phyloP scores from a whole-genome alignment of 1,140 invertebrate genomes.

The Bombyx mori region ASM3026992v2 NC_085124.1:8428501-8429000 shows the following conservation, averaged over 20 bases:
- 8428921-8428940: neutral
- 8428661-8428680: constrained; percentile 11
- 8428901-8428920: constrained; percentile 48
- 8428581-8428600: too few relatives aligned
- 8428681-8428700: constrained; percentile 37
- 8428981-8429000: neutral
- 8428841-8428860: constrained; percentile 50
- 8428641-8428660: neutral
- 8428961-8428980: neutral
- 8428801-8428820: constrained; percentile 28
- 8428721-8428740: constrained; percentile 51
- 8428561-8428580: too few relatives aligned
- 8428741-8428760: constrained; percentile 45
- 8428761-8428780: constrained; percentile 57
- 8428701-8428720: constrained; percentile 37
- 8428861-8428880: constrained; percentile 45
- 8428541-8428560: too few relatives aligned
- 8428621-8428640: too few relatives aligned
- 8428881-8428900: constrained; percentile 45
- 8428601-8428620: too few relatives aligned
- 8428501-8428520: neutral
- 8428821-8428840: constrained; percentile 43
- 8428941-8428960: neutral
- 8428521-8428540: too few relatives aligned
- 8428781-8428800: constrained; percentile 31